Base-by-base conservation (phyloP, 2,797 vertebrate genomes). In the Parotocinclus haroldoi region DNA sequence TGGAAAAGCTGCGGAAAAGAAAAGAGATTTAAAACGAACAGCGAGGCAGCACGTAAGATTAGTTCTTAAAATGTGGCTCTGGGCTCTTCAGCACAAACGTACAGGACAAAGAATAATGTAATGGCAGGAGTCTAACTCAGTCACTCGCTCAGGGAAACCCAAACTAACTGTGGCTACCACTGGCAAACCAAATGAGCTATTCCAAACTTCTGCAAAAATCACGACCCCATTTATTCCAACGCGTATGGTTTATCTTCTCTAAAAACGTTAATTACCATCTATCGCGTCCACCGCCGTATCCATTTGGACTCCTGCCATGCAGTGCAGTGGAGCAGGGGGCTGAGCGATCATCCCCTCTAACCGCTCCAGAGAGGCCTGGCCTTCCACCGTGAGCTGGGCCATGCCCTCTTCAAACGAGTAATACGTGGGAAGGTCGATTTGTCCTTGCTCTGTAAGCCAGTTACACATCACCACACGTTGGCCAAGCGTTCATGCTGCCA, bases 381-480 rank as follows among this genome's bases (percentile, higher is more conserved):
- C 95, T 83, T 97, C 95, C 11, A 88, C 80, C 0, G 93, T 97
- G 71, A 98, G 83, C n/a, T 92, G 86, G 0, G 94, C 95, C 79
- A 98, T 81, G 54, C 95, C 96, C 85, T 98, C 95, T 11, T 98
- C 95, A 0, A 94, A 97, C 0, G 96, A 96, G 81, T 93, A 98
- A 86, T 97, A 98, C 7, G 90, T 90, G 0, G 96, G 93, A 75
- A 96, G 78, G 78, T 96, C 92, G 0, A 87, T 91, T 10, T 92
- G 93, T 0, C 92, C 91, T 46, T 91, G 91, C 72, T 98, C 95
- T 98, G 84, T 57, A 69, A 67, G 79, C 12, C 44, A 38, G 18
- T 40, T 16, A 42, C 3, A 58, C 37, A 44, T 27, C 56, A 14
- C 3, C 0, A 27, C 16, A 40, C 9, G 18, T n/a, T 19, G 4